Conservation (phyloP, 1,140 invertebrate species). For the Physella acuta region DNA sequence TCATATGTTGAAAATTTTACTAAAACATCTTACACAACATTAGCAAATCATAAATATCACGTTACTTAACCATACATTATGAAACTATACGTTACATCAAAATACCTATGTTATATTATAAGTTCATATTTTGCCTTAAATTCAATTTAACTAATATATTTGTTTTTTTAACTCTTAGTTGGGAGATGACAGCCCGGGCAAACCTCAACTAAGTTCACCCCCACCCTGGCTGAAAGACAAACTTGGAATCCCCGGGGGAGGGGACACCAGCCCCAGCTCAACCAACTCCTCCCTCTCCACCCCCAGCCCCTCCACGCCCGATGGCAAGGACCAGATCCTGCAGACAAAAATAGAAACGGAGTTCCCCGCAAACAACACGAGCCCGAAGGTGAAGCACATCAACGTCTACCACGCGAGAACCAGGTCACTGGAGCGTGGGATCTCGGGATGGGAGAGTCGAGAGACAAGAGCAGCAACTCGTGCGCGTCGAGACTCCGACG, state of each 20-base stretch:
- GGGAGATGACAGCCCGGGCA: constrained; percentile 38
- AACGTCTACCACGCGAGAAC: constrained; percentile 38
- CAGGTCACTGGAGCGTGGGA: constrained; percentile 24
- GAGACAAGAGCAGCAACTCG: background rate
- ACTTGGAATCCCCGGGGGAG: constrained; percentile 12
- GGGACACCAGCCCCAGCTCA: constrained; percentile 25
- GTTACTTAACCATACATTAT: no score
- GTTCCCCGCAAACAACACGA: constrained; percentile 52
- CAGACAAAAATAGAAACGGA: constrained; percentile 53
- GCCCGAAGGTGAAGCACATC: constrained; percentile 53
- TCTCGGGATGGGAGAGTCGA: background rate
- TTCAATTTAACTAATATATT: no score
- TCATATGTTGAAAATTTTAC: no score
- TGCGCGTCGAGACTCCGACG: constrained; percentile 19
- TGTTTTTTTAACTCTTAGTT: constrained; percentile 28
- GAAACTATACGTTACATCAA: no score
- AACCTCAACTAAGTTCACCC: constrained; percentile 49
- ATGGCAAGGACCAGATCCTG: constrained; percentile 25
- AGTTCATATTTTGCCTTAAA: no score
- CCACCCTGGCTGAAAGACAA: constrained; percentile 49
- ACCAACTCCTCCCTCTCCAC: constrained; percentile 30
- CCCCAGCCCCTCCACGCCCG: constrained; percentile 19
- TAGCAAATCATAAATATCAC: no score
- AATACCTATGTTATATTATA: no score
- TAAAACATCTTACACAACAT: no score